Evolutionary conservation across 2,113 vertebrate genomes (phyloP).

Genomic region (Ardeotis arabs): DNA sequence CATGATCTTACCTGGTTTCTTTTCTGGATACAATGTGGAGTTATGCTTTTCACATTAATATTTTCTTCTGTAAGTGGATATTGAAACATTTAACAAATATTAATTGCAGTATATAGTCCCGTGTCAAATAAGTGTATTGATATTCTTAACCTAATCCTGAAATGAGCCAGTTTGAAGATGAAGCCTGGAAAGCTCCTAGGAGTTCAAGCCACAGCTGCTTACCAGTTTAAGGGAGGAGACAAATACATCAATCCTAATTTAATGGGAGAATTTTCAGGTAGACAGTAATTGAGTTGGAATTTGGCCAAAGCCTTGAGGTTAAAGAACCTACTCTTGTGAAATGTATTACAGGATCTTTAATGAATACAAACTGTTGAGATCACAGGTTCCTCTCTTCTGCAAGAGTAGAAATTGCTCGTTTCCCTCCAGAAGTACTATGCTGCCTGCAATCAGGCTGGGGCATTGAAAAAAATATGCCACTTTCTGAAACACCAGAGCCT

Average conservation of each 20-base stretch:
- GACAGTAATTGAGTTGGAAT: constrained; percentile 38
- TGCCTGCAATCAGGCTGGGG: neutral
- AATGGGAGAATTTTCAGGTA: constrained; percentile 31
- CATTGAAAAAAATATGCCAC: neutral
- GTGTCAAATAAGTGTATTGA: neutral
- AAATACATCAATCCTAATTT: constrained; percentile 4
- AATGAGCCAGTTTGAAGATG: neutral
- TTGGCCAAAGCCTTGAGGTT: constrained; percentile 30
- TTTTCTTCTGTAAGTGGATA: neutral
- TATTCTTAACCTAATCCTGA: neutral
- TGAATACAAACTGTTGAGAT: neutral
- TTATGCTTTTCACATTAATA: neutral
- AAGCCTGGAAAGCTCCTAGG: neutral
- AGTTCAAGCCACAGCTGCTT: neutral
- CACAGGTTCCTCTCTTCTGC: neutral
- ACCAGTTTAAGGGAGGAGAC: neutral
- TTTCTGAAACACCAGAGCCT: neutral
- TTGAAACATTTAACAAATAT: neutral
- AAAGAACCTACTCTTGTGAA: neutral
- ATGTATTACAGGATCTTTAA: neutral
- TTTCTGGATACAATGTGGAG: neutral
- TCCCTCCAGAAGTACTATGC: neutral
- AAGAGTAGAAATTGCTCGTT: neutral
- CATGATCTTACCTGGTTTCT: neutral
- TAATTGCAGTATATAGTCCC: neutral